Evolutionary conservation across 2,888 invertebrate species (phyloP), one percentile per base, ranked within the genome.

Genomic region (Dimorphilus gyrociliatus): DNA sequence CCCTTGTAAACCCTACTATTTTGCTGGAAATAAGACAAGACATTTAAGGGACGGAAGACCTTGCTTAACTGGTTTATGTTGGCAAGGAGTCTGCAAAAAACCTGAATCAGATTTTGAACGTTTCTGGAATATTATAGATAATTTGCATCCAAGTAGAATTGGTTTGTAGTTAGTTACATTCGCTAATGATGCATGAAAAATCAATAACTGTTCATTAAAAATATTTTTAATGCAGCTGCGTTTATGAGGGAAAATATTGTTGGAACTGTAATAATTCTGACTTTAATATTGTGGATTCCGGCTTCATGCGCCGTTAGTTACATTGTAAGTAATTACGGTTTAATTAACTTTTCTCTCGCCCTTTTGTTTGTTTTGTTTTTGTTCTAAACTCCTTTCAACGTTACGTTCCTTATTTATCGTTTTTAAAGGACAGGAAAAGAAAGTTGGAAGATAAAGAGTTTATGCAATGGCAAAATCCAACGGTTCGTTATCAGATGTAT

Each of bases 111-210:
- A 90, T 55, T 82, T 88, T 8, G 85, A 86, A 61, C 72, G 88
- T 16, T 84, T 90, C 64, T 90, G 88, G 86, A 84, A 86, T 57
- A 86, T 90, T 27, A 88, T 90, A 38, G 88, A 90, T 63, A 85
- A 86, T 52, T 85, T 88, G 16, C 44, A 47, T 12, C 35, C 41
- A 14, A 46, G 48, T 36, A 29, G 40, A 26, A 36, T 53, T 35
- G 85, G 46, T 69, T 45, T 46, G 54, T 44, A 33, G 15, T 31
- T 17, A 16, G 10, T 19, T 10, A 18, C n/a, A n/a, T n/a, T n/a
- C n/a, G n/a, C n/a, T n/a, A n/a, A n/a, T n/a, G n/a, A n/a, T n/a
- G n/a, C n/a, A n/a, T n/a, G n/a, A n/a, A n/a, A n/a, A n/a, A n/a
- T n/a, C n/a, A n/a, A n/a, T n/a, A n/a, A n/a, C n/a, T n/a, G n/a